Base-by-base conservation (phyloP, 2,888 invertebrate genomes). In the Pterostichus niger region DNA sequence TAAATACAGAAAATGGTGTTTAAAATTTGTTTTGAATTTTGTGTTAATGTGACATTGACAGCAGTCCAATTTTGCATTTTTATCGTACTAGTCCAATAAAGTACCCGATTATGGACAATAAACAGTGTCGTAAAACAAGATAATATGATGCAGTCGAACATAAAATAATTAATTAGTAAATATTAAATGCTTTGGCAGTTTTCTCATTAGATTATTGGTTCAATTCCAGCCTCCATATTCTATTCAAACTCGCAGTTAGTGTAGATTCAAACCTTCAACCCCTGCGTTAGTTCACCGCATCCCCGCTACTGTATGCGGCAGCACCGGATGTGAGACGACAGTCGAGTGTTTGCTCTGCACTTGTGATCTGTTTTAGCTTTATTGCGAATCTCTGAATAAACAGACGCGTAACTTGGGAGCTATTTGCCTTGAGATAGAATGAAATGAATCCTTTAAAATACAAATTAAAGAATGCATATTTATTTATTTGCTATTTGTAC, bases 191-290 rank as follows among this genome's bases (percentile, higher is more conserved):
- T 1, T 24, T 24, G 24, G 24, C 24, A 24, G 3, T 3, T 1
- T 24, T 3, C 1, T 24, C 89, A 90, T 89, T 89, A 89, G 90
- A 89, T 1, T 89, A 89, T 89, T 89, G 89, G 90, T 89, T 90
- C 90, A 89, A 89, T 90, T 90, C 90, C 90, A 89, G 89, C 89
- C 90, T 33, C 13, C 64, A 24, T 24, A 35, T n/a, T 33, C 33
- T 64, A 35, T 24, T 33, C 64, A 44, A 71, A 71, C 10, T 71
- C 68, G 44, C 68, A 44, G 68, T 71, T 71, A 71, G 68, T 11
- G 15, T 40, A 46, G 13, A 71, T 17, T 44, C 24, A 17, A 71
- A 44, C 40, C 44, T 11, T 40, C 44, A 44, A 40, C 68, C 68
- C 40, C 44, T 71, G 40, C 44, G 40, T 71, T 71, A 71, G 68